These are phyloP conservation scores for Anaspis maculata DNA, from an alignment of 2,888 invertebrate genomes.

Conservation along the genomic window DNA sequence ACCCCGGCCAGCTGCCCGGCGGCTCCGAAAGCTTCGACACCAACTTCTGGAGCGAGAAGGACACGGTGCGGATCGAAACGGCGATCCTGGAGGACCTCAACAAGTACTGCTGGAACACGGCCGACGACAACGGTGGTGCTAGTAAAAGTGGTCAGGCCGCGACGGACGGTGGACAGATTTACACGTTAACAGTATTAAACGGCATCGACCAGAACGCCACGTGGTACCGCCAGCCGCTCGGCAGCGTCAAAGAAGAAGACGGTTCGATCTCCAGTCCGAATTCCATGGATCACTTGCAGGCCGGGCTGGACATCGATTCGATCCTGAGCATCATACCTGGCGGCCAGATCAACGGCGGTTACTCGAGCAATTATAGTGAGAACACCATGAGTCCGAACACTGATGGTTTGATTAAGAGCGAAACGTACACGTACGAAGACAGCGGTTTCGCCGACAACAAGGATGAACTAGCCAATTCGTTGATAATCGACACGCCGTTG, in stretches of 20 bases:
- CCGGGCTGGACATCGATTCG: slow-evolving; percentile 68
- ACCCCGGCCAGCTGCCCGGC: slow-evolving; percentile 31
- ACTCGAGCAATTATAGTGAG: slow-evolving; percentile 51
- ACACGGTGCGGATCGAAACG: slow-evolving; percentile 61
- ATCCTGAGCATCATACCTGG: slow-evolving; percentile 64
- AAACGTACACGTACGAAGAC: slow-evolving; percentile 68
- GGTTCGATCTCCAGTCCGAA: slow-evolving; percentile 54
- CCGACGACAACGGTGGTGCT: slow-evolving; percentile 40
- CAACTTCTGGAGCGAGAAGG: slow-evolving; percentile 64
- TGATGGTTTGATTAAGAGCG: slow-evolving; percentile 59
- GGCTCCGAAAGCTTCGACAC: slow-evolving; percentile 30
- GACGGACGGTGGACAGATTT: slow-evolving; percentile 62
- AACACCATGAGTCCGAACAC: slow-evolving; percentile 48
- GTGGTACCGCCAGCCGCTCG: slow-evolving; percentile 52
- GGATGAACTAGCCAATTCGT: slow-evolving; percentile 43
- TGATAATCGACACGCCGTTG: slow-evolving; percentile 47
- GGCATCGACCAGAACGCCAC: slow-evolving; percentile 50
- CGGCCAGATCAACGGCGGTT: slow-evolving; percentile 52
- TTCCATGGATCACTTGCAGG: slow-evolving; percentile 48
- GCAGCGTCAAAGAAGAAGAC: slow-evolving; percentile 54
- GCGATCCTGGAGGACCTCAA: slow-evolving; percentile 77
- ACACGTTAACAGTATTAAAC: slow-evolving; percentile 79
- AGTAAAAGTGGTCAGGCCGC: slow-evolving; percentile 41
- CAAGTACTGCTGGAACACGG: slow-evolving; percentile 74
- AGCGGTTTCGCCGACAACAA: slow-evolving; percentile 64